Base-by-base conservation (phyloP, 2,113 vertebrate species). In the Theristicus caerulescens region DNA sequence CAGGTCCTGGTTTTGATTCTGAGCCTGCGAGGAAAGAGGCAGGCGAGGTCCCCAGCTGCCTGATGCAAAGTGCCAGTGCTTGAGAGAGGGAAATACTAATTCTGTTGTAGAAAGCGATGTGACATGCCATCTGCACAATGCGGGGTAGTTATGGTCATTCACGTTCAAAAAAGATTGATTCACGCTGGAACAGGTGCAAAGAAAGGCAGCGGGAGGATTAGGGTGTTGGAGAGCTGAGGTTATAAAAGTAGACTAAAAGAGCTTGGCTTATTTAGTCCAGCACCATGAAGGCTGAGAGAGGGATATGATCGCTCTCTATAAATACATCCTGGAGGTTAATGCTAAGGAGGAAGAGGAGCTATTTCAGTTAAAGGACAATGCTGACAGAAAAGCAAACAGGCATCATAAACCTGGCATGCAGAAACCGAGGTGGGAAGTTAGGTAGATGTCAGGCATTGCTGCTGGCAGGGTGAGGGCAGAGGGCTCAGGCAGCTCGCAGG, bases 321-420 rank as follows among this genome's bases (percentile, higher is more conserved):
- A 96, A 97, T 97, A 96, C 82, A 95, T 92, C 71, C 88, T 88
- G 67, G 96, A 90, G 95, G 92, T 80, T 97, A 95, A 91, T 5
- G 74, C 93, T 96, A 88, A 96, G 96, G 95, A 96, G 90, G 95
- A 96, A 97, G 93, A 97, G 88, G 76, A 94, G 96, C 82, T 96
- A 96, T 96, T 96, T 95, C 86, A 94, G 95, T 96, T 93, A 96
- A 93, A 94, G 94, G 95, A 97, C 96, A 90, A 96, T 86, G 92
- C 88, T 96, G 95, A 93, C 96, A 95, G 79, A 88, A 96, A 96
- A 86, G 46, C 65, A 84, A 95, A 71, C 5, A 36, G 81, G 77
- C 73, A 91, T 90, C 90, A 65, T 79, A 83, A 92, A 88, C 40
- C 27, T 24, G 70, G 54, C 86, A 44, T 5, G 79, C 44, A 86